A percentile compares a stretch with the other conserved stretches of the same genome.
These are phyloP conservation scores for Climacteris rufus DNA, from an alignment of 2,113 vertebrate species.

Conservation along the genomic window DNA sequence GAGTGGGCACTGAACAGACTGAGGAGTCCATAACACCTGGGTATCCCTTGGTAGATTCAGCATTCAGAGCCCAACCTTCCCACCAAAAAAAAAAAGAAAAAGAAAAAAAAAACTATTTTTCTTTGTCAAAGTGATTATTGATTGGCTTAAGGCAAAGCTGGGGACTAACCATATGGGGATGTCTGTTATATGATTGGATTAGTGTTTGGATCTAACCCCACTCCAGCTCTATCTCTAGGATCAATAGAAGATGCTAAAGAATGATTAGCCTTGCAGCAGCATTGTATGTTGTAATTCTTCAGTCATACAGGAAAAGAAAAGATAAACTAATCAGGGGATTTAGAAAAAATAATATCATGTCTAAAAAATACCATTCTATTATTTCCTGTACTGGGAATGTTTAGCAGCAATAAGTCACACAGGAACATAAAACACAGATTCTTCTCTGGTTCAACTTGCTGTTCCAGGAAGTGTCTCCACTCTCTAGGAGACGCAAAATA, in stretches of 20 bases:
- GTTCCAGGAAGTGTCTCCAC: neutral
- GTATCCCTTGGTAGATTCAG: neutral
- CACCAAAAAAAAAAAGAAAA: neutral
- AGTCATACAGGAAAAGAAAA: neutral
- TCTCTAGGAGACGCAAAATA: neutral
- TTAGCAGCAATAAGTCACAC: neutral
- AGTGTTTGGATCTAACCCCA: constrained; percentile 33
- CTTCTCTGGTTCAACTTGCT: neutral
- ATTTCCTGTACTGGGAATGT: neutral
- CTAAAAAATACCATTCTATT: neutral
- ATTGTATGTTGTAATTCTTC: neutral
- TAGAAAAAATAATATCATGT: neutral
- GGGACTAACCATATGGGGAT: constrained; percentile 61
- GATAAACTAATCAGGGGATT: neutral
- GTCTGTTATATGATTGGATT: constrained; percentile 74
- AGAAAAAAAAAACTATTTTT: neutral
- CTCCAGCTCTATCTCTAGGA: constrained; percentile 48
- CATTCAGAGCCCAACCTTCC: neutral
- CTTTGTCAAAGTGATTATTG: constrained; percentile 70
- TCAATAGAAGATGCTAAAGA: constrained; percentile 61
- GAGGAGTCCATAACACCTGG: neutral
- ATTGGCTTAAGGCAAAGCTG: constrained; percentile 71
- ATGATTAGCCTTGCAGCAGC: constrained; percentile 47
- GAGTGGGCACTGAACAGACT: neutral
- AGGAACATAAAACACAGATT: neutral